Evolutionary conservation across 1,140 invertebrate species (phyloP), one percentile per base, ranked within the genome.

Genomic region (Tetramorium simillimum): DNA sequence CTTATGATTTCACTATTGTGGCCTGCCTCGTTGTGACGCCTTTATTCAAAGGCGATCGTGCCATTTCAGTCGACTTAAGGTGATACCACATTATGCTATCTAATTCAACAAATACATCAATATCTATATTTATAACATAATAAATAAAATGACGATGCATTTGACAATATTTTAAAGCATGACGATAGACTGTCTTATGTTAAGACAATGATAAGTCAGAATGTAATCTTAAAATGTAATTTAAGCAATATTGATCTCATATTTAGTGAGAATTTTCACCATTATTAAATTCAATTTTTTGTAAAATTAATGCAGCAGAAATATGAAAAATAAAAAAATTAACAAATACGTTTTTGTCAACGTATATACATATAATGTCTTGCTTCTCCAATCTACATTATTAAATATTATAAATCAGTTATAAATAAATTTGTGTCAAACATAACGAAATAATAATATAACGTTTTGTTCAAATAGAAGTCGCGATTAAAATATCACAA

Each of bases 1-100:
- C 33, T 85, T 76, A 53, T 6, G 58, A 62, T 85, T 85, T 63
- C 24, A 33, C 33, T 80, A 78, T 63, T 63, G 82, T 77, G 43
- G 69, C n/a, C 62, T 69, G 33, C 28, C 43, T 80, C 21, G 21
- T 56, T 82, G 58, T 81, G 49, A 82, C 51, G 63, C 60, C 63
- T 81, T 53, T 81, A 81, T 81, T 70, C 63, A 69, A 51, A 69
- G 28, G 28, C 62, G 21, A 81, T 10, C 9, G 46, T 80, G 58
- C 60, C 53, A 7, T 62, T 63, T 49, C 14, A 18, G 18, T 78
- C 76, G 58, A 69, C 2, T 81, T 70, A 81, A 70, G 63, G 60
- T 21, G 0, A 21, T 37, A 4, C 21, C 77, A 81, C 63, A 53
- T n/a, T 40, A 60, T 40, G 51, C n/a, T 43, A 53, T 72, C 14